Evolutionary conservation across 2,888 invertebrate genomes (phyloP).

Genomic region (Gortyna flavago): DNA sequence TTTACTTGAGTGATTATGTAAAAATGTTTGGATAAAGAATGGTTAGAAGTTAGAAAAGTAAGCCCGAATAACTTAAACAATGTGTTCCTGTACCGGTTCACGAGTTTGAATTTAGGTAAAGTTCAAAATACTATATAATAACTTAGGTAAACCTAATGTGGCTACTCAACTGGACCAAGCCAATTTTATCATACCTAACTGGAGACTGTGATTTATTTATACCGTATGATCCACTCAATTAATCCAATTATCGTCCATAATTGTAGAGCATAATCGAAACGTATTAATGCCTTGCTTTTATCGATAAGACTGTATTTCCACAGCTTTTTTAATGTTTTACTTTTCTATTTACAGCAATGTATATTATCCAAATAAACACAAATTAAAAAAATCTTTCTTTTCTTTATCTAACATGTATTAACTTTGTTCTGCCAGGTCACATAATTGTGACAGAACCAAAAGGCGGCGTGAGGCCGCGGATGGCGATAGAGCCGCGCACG

Average conservation of each 20-base stretch:
- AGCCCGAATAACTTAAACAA: not conserved
- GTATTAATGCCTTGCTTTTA: not conserved
- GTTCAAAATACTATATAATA: not conserved
- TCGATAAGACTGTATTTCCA: not conserved
- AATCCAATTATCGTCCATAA: not conserved
- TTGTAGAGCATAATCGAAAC: not conserved
- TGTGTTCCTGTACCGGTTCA: not conserved
- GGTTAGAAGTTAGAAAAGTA: not conserved
- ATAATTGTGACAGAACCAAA: conserved; percentile 94
- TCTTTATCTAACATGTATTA: not conserved
- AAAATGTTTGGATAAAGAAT: not conserved
- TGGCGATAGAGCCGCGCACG: conserved; percentile 93
- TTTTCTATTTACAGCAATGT: not conserved
- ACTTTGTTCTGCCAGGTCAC: conserved; percentile 84
- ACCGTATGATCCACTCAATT: conserved; percentile 1
- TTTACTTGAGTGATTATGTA: not conserved
- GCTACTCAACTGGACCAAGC: not conserved
- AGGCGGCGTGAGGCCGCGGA: conserved; percentile 93
- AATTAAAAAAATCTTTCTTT: no score
- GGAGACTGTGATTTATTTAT: not conserved
- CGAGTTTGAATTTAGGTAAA: not conserved
- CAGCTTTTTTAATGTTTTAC: not conserved
- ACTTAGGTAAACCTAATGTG: not conserved
- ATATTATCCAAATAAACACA: no score
- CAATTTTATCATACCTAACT: not conserved